Percentiles rank a stretch among this genome's conserved stretches.
phyloP scores from a whole-genome alignment of 2,888 invertebrate species.

The Branchellion lobata region DNA sequence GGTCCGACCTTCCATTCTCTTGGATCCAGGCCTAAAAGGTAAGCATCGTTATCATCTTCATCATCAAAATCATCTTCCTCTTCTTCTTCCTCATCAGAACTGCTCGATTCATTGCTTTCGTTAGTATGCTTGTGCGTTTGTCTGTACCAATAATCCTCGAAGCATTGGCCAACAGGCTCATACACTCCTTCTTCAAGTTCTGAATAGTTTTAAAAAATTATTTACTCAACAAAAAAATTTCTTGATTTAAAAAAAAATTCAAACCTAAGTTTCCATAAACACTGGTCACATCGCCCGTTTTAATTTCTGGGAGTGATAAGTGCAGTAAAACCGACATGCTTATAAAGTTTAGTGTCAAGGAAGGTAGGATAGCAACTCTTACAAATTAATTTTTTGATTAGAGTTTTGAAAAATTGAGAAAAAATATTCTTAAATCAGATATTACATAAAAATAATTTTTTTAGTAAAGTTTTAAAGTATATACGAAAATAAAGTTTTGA shows the following conservation, averaged over 20 bases:
- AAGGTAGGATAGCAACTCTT: background rate
- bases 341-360: background rate
- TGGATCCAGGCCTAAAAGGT: constrained; percentile 84
- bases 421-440: too few species aligned
- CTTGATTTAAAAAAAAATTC: background rate
- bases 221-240: background rate
- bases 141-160: constrained; percentile 57
- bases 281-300: background rate
- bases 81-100: constrained; percentile 56
- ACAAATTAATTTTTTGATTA: too few species aligned
- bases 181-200: constrained; percentile 53
- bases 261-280: background rate
- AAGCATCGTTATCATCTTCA: constrained; percentile 64
- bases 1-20: constrained; percentile 86
- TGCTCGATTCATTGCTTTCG: constrained; percentile 56
- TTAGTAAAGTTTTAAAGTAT: too few species aligned
- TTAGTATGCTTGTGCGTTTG: constrained; percentile 57
- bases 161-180: constrained; percentile 61
- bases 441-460: too few species aligned
- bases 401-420: too few species aligned
- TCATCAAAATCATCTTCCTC: constrained; percentile 56
- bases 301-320: background rate
- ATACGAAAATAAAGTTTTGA: too few species aligned
- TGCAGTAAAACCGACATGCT: constrained; percentile 2
- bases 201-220: background rate